Evolutionary conservation across 2,888 invertebrate genomes (phyloP).

Genomic region (Luperina nickerlii): DNA sequence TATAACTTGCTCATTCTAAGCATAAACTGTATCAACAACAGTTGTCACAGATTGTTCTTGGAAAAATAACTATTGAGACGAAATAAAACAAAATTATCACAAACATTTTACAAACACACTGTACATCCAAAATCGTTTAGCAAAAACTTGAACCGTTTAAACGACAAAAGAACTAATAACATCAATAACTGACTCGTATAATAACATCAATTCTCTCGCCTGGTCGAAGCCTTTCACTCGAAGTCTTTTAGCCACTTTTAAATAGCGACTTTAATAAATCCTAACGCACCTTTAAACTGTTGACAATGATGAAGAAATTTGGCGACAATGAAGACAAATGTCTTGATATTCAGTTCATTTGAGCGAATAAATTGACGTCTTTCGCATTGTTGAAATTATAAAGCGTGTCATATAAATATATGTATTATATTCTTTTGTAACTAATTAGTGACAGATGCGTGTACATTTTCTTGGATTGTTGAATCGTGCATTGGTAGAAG

Average conservation of each 20-base stretch:
- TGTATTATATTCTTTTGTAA: conserved; percentile 27
- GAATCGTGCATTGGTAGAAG: background rate
- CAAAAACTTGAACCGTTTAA: conserved; percentile 77
- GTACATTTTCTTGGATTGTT: background rate
- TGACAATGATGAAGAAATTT: conserved; percentile 62
- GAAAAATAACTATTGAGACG: background rate
- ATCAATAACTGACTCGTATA: conserved; percentile 78
- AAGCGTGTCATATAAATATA: conserved; percentile 30
- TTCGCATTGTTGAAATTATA: conserved; percentile 30
- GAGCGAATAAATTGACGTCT: conserved; percentile 51
- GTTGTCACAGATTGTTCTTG: background rate
- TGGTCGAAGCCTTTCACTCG: conserved; percentile 77
- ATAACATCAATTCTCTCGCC: conserved; percentile 76
- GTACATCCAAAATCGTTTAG: conserved; percentile 78
- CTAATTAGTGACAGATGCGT: background rate
- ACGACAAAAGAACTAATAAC: conserved; percentile 82
- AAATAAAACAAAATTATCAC: background rate
- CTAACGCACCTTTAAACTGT: conserved; percentile 75
- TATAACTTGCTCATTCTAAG: background rate
- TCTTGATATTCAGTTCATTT: conserved; percentile 65
- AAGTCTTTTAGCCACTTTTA: conserved; percentile 78
- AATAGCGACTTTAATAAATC: conserved; percentile 79
- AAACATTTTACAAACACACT: conserved; percentile 66
- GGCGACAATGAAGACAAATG: conserved; percentile 70
- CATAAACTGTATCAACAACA: background rate